Evolutionary conservation across 2,888 invertebrate species (phyloP).

Genomic region (Dryococelus australis): DNA sequence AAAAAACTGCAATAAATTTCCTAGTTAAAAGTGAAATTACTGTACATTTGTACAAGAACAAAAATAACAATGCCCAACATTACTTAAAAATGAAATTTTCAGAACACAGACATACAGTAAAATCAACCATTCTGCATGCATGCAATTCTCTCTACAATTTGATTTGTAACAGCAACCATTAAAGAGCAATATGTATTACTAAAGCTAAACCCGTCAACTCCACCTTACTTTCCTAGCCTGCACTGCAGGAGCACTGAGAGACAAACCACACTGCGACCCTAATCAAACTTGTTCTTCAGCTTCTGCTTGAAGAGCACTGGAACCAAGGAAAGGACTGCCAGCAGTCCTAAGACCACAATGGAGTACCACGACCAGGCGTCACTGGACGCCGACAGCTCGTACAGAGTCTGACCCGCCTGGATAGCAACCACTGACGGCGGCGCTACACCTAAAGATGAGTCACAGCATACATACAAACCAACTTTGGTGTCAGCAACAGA

Average conservation of each 20-base stretch:
- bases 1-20: too few relatives aligned
- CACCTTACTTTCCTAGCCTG: neutral
- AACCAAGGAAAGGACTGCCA: constrained; percentile 83
- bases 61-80: too few relatives aligned
- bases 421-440: constrained; percentile 98
- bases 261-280: constrained; percentile 44
- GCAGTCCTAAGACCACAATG: constrained; percentile 76
- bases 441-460: constrained; percentile 74
- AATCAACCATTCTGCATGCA: neutral
- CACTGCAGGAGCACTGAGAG: neutral
- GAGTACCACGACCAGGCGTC: constrained; percentile 90
- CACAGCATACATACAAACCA: neutral
- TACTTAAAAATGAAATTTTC: too few relatives aligned
- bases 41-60: too few relatives aligned
- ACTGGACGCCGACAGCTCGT: constrained; percentile 87
- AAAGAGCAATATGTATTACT: neutral
- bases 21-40: too few relatives aligned
- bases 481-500: too few relatives aligned
- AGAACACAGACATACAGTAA: too few relatives aligned
- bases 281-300: constrained; percentile 80
- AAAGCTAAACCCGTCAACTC: neutral
- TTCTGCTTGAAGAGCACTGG: constrained; percentile 87
- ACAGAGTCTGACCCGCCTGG: constrained; percentile 95
- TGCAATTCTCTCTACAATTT: neutral
- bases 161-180: neutral